Conservation (phyloP, 64 coral and sea anemone genomes). For the Pocillopora verrucosa region DNA sequence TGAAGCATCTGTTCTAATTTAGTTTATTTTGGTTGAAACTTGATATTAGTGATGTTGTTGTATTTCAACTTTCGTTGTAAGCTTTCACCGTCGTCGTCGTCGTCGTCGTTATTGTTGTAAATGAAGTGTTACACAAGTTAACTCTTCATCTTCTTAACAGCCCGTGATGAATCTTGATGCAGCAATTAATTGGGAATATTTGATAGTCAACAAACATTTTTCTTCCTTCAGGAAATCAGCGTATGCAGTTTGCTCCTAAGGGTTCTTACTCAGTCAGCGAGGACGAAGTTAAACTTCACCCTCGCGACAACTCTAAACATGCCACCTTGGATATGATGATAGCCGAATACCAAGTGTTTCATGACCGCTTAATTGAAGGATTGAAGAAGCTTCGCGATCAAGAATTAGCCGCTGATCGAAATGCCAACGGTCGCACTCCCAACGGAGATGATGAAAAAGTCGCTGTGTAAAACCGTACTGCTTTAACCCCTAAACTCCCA, state of each 20-base stretch:
- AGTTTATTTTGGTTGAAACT: too few species aligned
- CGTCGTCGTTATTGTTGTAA: too few species aligned
- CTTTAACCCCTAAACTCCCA: too few species aligned
- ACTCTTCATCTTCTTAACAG: too few species aligned
- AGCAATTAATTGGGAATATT: too few species aligned
- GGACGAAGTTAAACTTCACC: constrained; percentile 77
- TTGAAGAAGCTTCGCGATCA: constrained; percentile 74
- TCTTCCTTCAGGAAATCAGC: constrained; percentile 52
- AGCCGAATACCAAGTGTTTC: constrained; percentile 75
- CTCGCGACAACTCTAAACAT: constrained; percentile 36
- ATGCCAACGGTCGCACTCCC: not conserved
- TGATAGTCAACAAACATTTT: too few species aligned
- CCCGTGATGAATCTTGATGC: too few species aligned
- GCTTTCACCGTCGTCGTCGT: too few species aligned
- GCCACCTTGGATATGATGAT: constrained; percentile 76
- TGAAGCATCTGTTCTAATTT: too few species aligned
- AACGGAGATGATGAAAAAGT: not conserved
- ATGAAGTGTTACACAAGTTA: too few species aligned
- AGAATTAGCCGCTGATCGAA: constrained; percentile 15
- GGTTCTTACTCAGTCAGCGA: constrained; percentile 30
- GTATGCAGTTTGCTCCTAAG: constrained; percentile 59
- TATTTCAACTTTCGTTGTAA: too few species aligned
- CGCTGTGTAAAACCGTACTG: not conserved
- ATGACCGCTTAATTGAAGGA: constrained; percentile 72
- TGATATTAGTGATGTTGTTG: too few species aligned